A percentile compares a stretch with the other conserved stretches of the same genome.
phyloP scores from a whole-genome alignment of 1,140 invertebrate genomes.

The Drosophila cardini region DNA sequence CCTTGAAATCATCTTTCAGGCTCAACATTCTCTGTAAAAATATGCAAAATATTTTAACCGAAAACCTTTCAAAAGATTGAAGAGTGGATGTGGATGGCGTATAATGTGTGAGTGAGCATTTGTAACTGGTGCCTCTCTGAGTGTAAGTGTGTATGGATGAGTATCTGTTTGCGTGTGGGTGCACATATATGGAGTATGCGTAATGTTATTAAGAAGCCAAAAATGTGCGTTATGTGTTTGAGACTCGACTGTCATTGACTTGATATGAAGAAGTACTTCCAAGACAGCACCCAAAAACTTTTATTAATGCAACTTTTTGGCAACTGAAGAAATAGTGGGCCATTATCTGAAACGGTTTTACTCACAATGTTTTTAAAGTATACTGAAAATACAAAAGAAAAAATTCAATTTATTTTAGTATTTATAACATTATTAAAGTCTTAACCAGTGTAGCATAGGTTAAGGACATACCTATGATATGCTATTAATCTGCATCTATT shows the following conservation, averaged over 20 bases:
- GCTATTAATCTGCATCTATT: too few relatives aligned
- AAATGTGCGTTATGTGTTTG: constrained; percentile 9
- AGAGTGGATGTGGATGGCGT: constrained; percentile 33
- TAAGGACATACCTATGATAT: too few relatives aligned
- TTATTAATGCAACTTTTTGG: too few relatives aligned
- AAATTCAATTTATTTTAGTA: background rate
- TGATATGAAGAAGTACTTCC: constrained; percentile 7
- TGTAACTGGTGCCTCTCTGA: background rate
- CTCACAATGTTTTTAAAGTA: background rate
- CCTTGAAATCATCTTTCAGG: constrained; percentile 12
- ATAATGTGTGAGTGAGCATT: constrained; percentile 30
- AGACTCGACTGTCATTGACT: constrained; percentile 38
- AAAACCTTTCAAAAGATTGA: constrained; percentile 79
- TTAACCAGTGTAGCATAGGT: too few relatives aligned
- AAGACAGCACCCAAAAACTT: background rate
- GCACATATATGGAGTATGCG: constrained; percentile 46
- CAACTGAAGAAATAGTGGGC: constrained; percentile 2
- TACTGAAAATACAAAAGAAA: background rate
- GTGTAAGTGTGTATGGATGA: background rate
- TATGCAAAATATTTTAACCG: constrained; percentile 80
- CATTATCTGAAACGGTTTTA: background rate
- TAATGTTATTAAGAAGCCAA: constrained; percentile 60
- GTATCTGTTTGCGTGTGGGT: constrained; percentile 16
- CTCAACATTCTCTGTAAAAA: constrained; percentile 65
- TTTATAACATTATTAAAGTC: too few relatives aligned